Percentiles rank a stretch among this genome's conserved stretches.
Evolutionary conservation across 2,888 invertebrate genomes (phyloP).

Genomic region (Cremastinae sp.): DNA sequence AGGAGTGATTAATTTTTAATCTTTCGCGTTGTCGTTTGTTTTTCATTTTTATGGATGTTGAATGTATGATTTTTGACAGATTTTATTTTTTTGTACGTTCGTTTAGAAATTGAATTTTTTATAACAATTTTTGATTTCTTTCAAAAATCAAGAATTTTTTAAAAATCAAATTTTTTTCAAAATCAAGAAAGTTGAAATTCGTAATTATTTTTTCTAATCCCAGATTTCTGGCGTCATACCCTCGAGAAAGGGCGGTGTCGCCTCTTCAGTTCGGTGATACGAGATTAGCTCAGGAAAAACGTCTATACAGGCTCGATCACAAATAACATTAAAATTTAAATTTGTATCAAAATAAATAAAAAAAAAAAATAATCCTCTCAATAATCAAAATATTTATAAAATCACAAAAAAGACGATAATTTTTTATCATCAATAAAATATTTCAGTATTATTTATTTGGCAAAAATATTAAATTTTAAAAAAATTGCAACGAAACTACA

Average conservation of each 20-base stretch:
- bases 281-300: background rate
- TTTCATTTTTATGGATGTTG: background rate
- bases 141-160: too few relatives aligned
- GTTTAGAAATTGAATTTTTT: too few relatives aligned
- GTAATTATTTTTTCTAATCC: constrained; percentile 4
- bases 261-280: background rate
- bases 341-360: too few relatives aligned
- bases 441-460: too few relatives aligned
- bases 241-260: background rate
- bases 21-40: background rate
- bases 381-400: too few relatives aligned
- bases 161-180: background rate
- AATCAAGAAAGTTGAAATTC: background rate
- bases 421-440: too few relatives aligned
- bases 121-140: too few relatives aligned
- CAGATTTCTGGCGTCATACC: background rate
- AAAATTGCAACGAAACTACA: too few relatives aligned
- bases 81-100: background rate
- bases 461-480: too few relatives aligned
- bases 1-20: background rate
- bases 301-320: background rate
- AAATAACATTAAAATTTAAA: background rate
- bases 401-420: too few relatives aligned
- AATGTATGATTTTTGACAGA: background rate
- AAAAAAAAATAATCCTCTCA: too few relatives aligned